Evolutionary conservation across 2,797 vertebrate species (phyloP), one percentile per base, ranked within the genome.

Genomic region (Ctenochaetus hawaiiensis): DNA sequence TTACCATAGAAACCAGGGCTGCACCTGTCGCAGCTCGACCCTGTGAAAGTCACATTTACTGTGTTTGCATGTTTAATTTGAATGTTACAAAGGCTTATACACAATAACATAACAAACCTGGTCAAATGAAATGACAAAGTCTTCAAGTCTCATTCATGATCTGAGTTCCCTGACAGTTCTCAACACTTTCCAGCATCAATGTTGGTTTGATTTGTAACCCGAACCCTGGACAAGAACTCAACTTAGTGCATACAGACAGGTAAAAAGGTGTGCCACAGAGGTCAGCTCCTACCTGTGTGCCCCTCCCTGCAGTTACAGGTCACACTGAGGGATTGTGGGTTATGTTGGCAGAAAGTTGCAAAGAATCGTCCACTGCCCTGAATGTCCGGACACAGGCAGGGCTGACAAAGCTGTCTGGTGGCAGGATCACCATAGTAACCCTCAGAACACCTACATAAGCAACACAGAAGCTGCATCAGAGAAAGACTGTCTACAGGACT

Each of bases 381-480:
- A 52, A 87, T 1, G 6, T 93, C 95, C 14, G 97, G 97, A 83
- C 97, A 97, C 52, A 86, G 87, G 78, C 97, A 98, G 4, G 96
- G 96, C 63, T 0, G 85, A 77, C 97, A 97, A 58, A 94, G 81
- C 8, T 94, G 86, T 75, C 93, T 73, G 1, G 82, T 84, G 67
- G 82, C 70, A 4, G 96, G 96, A 64, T 96, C 91, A 70, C 96
- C 96, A 68, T 95, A 93, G 88, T 96, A 98, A 81, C 96, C 96
- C 20, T 96, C 83, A 30, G 92, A 16, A 84, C 97, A 98, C 82
- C 97, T 98, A 88, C 73, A 84, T 91, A 43, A 80, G 30, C 41
- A 58, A 67, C 17, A 88, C 16, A 75, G 30, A n/a, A 18, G 16
- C 22, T 17, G 13, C 17, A 56, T 65, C 9, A 74, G n/a, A 67